A percentile compares a stretch with the other conserved stretches of the same genome.
phyloP scores from a whole-genome alignment of 2,797 vertebrate genomes.

The Aselliscus stoliczkanus region DNA sequence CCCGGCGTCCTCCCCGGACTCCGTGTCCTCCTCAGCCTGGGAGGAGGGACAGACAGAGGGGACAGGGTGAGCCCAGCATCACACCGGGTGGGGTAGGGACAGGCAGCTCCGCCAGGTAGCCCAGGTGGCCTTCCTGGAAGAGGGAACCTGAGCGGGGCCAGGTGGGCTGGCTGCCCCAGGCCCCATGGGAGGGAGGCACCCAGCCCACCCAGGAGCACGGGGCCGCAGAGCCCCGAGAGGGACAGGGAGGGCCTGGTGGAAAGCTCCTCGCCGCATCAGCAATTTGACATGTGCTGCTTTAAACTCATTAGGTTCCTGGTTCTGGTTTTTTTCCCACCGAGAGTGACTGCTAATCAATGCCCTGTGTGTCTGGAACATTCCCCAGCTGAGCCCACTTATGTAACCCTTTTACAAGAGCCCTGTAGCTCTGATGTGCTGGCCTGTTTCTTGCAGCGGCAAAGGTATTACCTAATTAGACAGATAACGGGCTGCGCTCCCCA shows the following conservation, averaged over 20 bases:
- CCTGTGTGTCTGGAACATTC: background rate
- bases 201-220: background rate
- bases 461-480: rapidly evolving
- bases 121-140: background rate
- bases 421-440: background rate
- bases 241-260: background rate
- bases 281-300: rapidly evolving
- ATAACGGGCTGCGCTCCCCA: background rate
- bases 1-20: slow-evolving; percentile 86
- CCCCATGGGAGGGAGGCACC: background rate
- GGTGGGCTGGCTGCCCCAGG: background rate
- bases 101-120: background rate
- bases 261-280: rapidly evolving
- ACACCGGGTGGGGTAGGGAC: too few relatives aligned
- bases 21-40: slow-evolving; percentile 87
- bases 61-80: background rate
- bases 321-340: background rate
- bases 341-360: rapidly evolving
- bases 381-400: rapidly evolving
- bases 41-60: background rate
- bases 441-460: background rate
- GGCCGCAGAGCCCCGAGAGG: background rate
- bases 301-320: background rate
- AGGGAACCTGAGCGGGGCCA: rapidly evolving
- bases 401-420: rapidly evolving